These are phyloP conservation scores for Malachius bipustulatus DNA, from an alignment of 2,888 invertebrate species.

Conservation along the genomic window DNA sequence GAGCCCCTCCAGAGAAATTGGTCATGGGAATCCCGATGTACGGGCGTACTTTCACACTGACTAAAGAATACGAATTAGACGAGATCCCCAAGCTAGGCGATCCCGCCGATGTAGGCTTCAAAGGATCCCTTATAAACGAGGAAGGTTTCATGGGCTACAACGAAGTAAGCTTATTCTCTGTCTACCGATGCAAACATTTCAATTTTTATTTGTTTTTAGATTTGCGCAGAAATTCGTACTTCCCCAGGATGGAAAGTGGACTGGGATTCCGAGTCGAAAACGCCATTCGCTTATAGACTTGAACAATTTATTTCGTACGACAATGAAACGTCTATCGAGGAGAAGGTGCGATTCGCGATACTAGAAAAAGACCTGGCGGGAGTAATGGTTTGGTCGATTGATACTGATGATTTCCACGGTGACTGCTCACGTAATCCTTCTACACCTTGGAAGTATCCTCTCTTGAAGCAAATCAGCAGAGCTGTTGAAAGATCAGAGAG, in stretches of 20 bases:
- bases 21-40: slow-evolving; percentile 76
- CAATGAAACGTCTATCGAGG: slow-evolving; percentile 57
- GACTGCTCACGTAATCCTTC: too few species aligned
- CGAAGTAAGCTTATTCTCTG: too few species aligned
- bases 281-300: slow-evolving; percentile 49
- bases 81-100: slow-evolving; percentile 41
- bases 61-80: slow-evolving; percentile 28
- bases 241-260: slow-evolving; percentile 51
- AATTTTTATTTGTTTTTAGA: slow-evolving; percentile 34
- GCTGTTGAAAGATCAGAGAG: too few species aligned
- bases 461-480: too few species aligned
- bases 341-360: slow-evolving; percentile 54
- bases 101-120: slow-evolving; percentile 50
- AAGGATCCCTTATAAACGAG: slow-evolving; percentile 66
- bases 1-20: slow-evolving; percentile 64
- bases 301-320: slow-evolving; percentile 65
- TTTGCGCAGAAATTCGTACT: slow-evolving; percentile 48
- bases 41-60: slow-evolving; percentile 63
- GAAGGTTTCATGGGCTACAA: slow-evolving; percentile 81
- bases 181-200: slow-evolving; percentile 5
- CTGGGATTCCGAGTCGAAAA: slow-evolving; percentile 58
- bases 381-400: slow-evolving; percentile 81
- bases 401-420: slow-evolving; percentile 77
- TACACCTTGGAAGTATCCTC: too few species aligned
- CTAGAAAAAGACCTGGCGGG: slow-evolving; percentile 58